Percentiles rank a stretch among this genome's conserved stretches.
Evolutionary conservation across 2,797 vertebrate genomes (phyloP).

Genomic region (Tamandua tetradactyla): DNA sequence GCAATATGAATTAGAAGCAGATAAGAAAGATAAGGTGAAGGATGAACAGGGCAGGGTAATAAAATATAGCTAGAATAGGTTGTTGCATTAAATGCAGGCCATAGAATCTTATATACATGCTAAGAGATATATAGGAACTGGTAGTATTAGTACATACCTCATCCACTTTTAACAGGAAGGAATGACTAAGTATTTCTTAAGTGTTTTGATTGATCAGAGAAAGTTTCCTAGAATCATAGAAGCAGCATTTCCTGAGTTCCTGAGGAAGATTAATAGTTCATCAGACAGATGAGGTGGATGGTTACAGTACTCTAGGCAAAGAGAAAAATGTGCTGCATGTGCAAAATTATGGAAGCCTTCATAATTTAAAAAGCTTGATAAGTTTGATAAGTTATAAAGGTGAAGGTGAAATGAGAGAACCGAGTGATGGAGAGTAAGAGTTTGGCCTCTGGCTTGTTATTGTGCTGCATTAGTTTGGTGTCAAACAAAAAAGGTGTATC

Average conservation of each 20-base stretch:
- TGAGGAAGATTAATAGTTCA: conserved; percentile 29
- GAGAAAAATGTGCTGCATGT: not conserved
- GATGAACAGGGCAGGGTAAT: not conserved
- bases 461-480: not conserved
- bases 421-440: not conserved
- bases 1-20: not conserved
- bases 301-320: not conserved
- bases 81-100: not conserved
- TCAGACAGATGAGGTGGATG: not conserved
- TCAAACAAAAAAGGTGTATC: not conserved
- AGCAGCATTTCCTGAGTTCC: not conserved
- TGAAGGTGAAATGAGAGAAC: not conserved
- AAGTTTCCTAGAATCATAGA: not conserved
- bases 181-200: conserved; percentile 22
- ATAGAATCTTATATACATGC: not conserved
- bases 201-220: not conserved
- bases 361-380: conserved; percentile 32
- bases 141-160: not conserved
- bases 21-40: not conserved
- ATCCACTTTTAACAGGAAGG: not conserved
- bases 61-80: not conserved
- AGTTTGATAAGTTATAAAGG: not conserved
- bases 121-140: not conserved
- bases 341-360: not conserved
- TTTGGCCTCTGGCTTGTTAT: not conserved